Conservation (phyloP, 2,888 invertebrate genomes). For the Drosophila paranaensis region DNA sequence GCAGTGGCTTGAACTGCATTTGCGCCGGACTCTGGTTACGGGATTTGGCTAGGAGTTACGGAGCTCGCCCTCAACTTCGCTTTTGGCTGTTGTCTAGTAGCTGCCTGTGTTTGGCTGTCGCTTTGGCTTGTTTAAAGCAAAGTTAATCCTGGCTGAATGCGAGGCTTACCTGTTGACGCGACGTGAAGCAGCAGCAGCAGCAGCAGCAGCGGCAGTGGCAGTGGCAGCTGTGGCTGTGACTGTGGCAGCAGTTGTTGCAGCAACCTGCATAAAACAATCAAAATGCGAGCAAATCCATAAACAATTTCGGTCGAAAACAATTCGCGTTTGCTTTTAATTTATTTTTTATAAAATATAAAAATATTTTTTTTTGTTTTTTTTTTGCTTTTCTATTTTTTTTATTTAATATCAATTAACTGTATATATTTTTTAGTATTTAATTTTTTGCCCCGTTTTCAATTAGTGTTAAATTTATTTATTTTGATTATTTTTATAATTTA, state of each 20-base stretch:
- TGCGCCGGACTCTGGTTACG: conserved; percentile 37
- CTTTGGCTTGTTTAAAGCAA: conserved; percentile 67
- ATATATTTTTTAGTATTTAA: neutral
- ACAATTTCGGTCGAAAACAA: conserved; percentile 30
- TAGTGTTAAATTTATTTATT: neutral
- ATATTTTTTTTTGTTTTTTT: neutral
- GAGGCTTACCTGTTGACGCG: conserved; percentile 75
- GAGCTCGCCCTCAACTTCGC: neutral
- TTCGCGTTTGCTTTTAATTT: conserved; percentile 24
- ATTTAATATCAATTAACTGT: conserved; percentile 34
- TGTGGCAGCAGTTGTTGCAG: conserved; percentile 8
- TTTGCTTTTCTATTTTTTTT: conserved; percentile 3
- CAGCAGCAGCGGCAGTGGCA: too few species aligned
- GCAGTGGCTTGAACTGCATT: conserved; percentile 22
- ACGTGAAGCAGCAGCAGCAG: conserved; percentile 6
- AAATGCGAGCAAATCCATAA: conserved; percentile 61
- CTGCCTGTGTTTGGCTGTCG: conserved; percentile 15
- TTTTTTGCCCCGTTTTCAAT: conserved; percentile 4
- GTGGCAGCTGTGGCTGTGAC: neutral
- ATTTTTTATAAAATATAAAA: neutral
- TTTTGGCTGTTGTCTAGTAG: conserved; percentile 9
- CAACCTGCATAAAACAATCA: conserved; percentile 54
- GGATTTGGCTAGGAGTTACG: conserved; percentile 1
- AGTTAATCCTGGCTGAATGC: conserved; percentile 72
- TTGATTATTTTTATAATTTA: neutral